Evolutionary conservation across 2,888 invertebrate genomes (phyloP).

Genomic region (Callimorpha dominula): DNA sequence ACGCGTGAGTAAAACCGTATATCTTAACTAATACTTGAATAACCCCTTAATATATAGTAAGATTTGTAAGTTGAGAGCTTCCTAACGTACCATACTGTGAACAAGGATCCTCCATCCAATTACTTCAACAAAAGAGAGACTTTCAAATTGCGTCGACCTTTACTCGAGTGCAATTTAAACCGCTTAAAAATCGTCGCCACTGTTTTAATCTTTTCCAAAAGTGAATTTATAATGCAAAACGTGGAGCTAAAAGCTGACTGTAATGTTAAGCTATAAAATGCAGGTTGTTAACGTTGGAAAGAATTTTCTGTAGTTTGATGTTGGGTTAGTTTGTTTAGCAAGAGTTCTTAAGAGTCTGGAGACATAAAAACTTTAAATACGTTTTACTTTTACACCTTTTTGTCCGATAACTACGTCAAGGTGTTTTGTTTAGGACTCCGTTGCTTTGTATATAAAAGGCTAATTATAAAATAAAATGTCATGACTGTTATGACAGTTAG

Average conservation of each 20-base stretch:
- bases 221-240: constrained; percentile 47
- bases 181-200: constrained; percentile 33
- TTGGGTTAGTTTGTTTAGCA: constrained; percentile 7
- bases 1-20: too few relatives aligned
- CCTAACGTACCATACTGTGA: not conserved
- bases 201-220: constrained; percentile 42
- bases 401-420: not conserved
- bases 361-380: constrained; percentile 4
- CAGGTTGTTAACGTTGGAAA: constrained; percentile 30
- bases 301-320: constrained; percentile 32
- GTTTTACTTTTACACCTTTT: not conserved
- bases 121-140: constrained; percentile 20
- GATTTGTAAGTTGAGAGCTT: constrained; percentile 6
- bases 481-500: too few relatives aligned
- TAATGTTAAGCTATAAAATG: constrained; percentile 48
- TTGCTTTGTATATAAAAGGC: not conserved
- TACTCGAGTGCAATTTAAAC: constrained; percentile 23
- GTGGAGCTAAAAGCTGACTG: constrained; percentile 40
- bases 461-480: not conserved
- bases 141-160: constrained; percentile 17
- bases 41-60: not conserved
- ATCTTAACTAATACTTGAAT: too few relatives aligned
- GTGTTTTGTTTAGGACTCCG: not conserved
- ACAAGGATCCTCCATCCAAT: constrained; percentile 6
- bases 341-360: not conserved